Percentiles rank a stretch among this genome's conserved stretches.
phyloP scores from a whole-genome alignment of 2,797 vertebrate species.

The Siniperca obscura region DNA sequence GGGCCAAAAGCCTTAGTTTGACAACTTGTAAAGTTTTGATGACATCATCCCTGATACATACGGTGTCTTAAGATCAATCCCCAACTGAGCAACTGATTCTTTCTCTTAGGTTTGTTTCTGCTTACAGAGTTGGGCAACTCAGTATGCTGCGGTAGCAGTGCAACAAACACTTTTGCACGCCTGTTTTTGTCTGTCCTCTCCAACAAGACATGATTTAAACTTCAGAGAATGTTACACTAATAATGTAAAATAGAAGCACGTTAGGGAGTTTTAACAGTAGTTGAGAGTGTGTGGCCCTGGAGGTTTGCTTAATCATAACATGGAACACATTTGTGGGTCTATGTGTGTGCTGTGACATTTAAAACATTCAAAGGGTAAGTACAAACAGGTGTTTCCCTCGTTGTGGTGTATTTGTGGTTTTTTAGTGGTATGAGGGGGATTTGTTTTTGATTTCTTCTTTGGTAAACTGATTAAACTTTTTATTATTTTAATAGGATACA shows the following conservation, averaged over 20 bases:
- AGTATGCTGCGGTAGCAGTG: too few species aligned
- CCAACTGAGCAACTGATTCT: constrained; percentile 3
- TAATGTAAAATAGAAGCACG: not conserved
- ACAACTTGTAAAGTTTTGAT: constrained; percentile 47
- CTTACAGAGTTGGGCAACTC: not conserved
- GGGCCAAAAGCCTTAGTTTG: constrained; percentile 34
- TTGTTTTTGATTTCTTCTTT: not conserved
- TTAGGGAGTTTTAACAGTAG: not conserved
- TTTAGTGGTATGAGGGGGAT: not conserved
- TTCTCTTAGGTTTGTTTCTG: constrained; percentile 4
- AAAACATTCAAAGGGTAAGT: not conserved
- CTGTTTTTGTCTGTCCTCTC: not conserved
- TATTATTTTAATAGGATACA: not conserved
- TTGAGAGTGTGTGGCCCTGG: not conserved
- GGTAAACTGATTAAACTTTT: not conserved
- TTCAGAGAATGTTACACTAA: not conserved
- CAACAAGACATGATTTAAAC: not conserved
- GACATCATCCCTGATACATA: constrained; percentile 21
- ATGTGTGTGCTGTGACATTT: not conserved
- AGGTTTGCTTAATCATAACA: not conserved
- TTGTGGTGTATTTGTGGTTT: not conserved
- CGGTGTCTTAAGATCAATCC: not conserved
- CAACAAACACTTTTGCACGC: not conserved
- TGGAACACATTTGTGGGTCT: not conserved
- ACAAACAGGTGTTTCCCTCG: not conserved